These are phyloP conservation scores for Marmota monax DNA, from an alignment of 2,113 vertebrate genomes.

Conservation along the genomic window DNA sequence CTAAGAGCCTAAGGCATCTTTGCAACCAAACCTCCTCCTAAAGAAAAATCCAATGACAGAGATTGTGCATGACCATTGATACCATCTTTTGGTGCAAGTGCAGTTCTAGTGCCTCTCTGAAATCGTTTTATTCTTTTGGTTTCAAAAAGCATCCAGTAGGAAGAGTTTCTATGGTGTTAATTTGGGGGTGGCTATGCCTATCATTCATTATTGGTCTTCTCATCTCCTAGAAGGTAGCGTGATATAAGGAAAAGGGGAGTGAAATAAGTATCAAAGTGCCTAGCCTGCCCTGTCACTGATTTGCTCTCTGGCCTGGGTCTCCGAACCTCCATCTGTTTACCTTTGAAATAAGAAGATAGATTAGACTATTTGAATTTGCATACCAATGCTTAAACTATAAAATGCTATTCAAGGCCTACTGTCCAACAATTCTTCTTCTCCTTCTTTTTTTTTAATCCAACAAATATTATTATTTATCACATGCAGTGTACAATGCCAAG, in stretches of 20 bases:
- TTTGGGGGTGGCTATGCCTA: neutral
- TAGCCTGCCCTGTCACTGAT: too few species aligned
- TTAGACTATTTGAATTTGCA: constrained; percentile 14
- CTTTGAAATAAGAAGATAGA: neutral
- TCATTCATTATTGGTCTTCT: neutral
- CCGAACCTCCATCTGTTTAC: neutral
- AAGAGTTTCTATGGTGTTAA: neutral
- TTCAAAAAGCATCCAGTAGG: neutral
- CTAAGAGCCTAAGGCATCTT: neutral
- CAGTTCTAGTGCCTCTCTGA: neutral
- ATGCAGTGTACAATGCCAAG: neutral
- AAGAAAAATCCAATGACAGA: neutral
- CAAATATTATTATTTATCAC: neutral
- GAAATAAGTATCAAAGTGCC: neutral
- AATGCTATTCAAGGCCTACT: neutral
- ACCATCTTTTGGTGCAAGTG: neutral
- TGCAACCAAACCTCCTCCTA: neutral
- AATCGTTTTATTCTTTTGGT: neutral
- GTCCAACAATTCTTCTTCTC: too few species aligned
- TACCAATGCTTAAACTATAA: neutral
- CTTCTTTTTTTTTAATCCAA: too few species aligned
- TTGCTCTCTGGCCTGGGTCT: neutral
- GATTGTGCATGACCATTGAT: neutral
- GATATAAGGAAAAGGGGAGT: neutral
- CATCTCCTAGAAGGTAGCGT: neutral